Percentiles rank a stretch among this genome's conserved stretches.
phyloP scores from a whole-genome alignment of 2,113 vertebrate species.

The Thryonomys swinderianus region DNA sequence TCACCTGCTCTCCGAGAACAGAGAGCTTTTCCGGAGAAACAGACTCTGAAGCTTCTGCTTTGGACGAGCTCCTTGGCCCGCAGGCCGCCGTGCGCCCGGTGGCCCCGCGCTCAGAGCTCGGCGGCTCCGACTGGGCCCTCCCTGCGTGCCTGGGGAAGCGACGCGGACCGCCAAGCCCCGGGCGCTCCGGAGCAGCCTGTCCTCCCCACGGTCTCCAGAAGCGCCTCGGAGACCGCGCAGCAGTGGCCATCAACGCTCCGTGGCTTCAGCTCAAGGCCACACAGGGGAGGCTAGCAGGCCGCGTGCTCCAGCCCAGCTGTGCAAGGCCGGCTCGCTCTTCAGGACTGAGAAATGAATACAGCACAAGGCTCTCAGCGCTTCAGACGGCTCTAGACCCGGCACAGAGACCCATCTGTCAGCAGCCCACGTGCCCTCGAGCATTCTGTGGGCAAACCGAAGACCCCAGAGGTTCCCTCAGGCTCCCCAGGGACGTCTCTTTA shows the following conservation, averaged over 20 bases:
- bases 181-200: background rate
- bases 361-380: background rate
- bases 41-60: background rate
- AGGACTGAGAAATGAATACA: background rate
- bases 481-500: background rate
- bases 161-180: background rate
- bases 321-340: background rate
- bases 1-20: constrained; percentile 37
- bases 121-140: no score
- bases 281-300: rapidly evolving
- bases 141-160: background rate
- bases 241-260: background rate
- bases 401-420: background rate
- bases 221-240: background rate
- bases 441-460: background rate
- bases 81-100: background rate
- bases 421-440: no score
- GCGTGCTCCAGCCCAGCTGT: background rate
- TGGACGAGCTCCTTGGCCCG: background rate
- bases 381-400: no score
- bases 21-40: background rate
- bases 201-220: background rate
- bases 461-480: background rate
- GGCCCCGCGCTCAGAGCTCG: no score
- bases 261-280: background rate